Conservation (phyloP, 2,888 invertebrate species). For the Dermolepida albohirtum region DNA sequence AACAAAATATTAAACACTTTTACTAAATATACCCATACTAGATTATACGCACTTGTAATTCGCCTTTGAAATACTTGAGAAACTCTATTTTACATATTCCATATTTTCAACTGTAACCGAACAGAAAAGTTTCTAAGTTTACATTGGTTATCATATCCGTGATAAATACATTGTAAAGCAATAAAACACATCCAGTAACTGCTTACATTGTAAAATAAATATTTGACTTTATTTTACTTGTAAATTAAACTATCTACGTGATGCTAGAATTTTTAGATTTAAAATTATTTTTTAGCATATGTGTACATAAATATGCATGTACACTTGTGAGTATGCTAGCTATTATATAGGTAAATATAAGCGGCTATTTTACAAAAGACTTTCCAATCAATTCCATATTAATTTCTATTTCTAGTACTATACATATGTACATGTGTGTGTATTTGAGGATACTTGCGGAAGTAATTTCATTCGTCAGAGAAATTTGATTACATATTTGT, state of each 20-base stretch:
- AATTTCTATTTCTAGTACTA: conserved; percentile 21
- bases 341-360: conserved; percentile 6
- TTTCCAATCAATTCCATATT: conserved; percentile 20
- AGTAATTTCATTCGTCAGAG: conserved; percentile 1
- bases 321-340: no score
- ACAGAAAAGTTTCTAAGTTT: conserved; percentile 7
- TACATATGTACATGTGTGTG: neutral
- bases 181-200: conserved; percentile 29
- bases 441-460: conserved; percentile 10
- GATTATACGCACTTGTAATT: no score
- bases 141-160: conserved; percentile 19
- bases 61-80: no score
- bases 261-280: conserved; percentile 21
- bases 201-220: conserved; percentile 30
- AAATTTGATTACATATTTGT: conserved; percentile 20
- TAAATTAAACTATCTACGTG: conserved; percentile 18
- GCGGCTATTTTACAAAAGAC: conserved; percentile 5
- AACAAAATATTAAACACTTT: no score
- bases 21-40: no score
- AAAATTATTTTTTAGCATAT: conserved; percentile 8
- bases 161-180: conserved; percentile 32
- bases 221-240: conserved; percentile 34
- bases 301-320: no score
- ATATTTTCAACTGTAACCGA: neutral
- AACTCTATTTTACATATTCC: no score